These are phyloP conservation scores for Drosophila erecta DNA, from an alignment of 1,140 invertebrate genomes.

Conservation along the genomic window DNA sequence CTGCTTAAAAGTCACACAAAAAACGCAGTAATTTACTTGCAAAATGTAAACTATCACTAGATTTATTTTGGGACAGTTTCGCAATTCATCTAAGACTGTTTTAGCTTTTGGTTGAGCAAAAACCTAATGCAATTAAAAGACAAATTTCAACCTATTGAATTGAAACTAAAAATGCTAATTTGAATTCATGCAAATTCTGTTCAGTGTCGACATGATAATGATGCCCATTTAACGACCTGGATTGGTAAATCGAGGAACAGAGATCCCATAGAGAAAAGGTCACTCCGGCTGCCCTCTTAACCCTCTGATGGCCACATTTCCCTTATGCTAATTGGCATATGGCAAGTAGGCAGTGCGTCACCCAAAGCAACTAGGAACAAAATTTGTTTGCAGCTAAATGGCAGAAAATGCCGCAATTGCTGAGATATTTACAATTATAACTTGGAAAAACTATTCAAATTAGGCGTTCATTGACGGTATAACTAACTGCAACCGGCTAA, in stretches of 20 bases:
- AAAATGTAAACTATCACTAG: no score
- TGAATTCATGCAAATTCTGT: neutral
- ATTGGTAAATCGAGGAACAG: neutral
- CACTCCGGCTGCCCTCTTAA: neutral
- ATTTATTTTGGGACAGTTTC: no score
- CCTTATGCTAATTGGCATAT: constrained; percentile 79
- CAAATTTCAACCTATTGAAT: no score
- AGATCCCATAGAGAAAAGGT: neutral
- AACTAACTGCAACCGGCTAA: neutral
- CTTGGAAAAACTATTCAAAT: neutral
- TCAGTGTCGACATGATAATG: constrained; percentile 32
- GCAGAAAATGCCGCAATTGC: neutral
- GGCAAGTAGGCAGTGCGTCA: constrained; percentile 65
- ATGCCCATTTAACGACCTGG: constrained; percentile 36
- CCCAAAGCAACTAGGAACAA: constrained; percentile 52
- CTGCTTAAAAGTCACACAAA: no score
- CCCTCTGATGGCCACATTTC: neutral
- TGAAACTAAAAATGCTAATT: neutral
- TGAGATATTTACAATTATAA: neutral
- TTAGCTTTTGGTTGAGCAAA: no score
- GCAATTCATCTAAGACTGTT: no score
- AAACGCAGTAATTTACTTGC: no score
- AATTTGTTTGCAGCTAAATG: constrained; percentile 8
- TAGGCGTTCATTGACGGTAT: neutral
- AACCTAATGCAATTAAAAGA: no score